Percentiles rank a stretch among this genome's conserved stretches.
phyloP scores from a whole-genome alignment of 2,113 vertebrate species.

The Pycnonotus jocosus region DNA sequence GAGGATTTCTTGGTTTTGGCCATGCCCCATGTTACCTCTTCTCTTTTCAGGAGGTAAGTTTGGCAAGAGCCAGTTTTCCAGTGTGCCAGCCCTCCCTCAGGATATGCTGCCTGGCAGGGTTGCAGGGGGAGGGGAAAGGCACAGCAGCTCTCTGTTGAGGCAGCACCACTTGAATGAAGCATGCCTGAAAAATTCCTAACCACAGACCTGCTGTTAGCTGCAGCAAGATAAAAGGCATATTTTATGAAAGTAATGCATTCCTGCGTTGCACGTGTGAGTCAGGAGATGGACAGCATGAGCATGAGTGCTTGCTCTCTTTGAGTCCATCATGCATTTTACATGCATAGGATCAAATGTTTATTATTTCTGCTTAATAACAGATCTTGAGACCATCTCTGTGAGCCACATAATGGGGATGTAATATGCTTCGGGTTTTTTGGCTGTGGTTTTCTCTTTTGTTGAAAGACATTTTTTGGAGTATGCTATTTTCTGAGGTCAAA shows the following conservation, averaged over 20 bases:
- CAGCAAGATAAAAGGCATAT: constrained; percentile 2
- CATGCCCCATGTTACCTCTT: background rate
- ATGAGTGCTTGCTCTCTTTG: background rate
- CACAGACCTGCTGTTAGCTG: background rate
- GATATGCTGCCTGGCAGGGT: background rate
- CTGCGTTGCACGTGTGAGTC: background rate
- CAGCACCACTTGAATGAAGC: background rate
- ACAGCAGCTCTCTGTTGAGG: background rate
- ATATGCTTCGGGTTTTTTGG: background rate
- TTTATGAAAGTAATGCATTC: background rate
- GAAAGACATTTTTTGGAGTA: background rate
- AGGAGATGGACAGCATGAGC: background rate
- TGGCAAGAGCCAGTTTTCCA: background rate
- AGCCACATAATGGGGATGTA: background rate
- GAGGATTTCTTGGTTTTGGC: background rate
- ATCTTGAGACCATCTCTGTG: background rate
- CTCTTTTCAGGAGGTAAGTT: background rate
- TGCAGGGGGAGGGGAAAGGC: background rate
- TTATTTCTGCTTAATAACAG: background rate
- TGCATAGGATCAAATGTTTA: background rate
- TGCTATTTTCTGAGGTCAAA: background rate
- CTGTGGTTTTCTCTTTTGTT: background rate
- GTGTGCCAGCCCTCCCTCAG: background rate
- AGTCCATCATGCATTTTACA: background rate
- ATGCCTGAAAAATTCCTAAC: background rate